Evolutionary conservation across 1,140 invertebrate species (phyloP).

Genomic region (Helicorthomorpha holstii): DNA sequence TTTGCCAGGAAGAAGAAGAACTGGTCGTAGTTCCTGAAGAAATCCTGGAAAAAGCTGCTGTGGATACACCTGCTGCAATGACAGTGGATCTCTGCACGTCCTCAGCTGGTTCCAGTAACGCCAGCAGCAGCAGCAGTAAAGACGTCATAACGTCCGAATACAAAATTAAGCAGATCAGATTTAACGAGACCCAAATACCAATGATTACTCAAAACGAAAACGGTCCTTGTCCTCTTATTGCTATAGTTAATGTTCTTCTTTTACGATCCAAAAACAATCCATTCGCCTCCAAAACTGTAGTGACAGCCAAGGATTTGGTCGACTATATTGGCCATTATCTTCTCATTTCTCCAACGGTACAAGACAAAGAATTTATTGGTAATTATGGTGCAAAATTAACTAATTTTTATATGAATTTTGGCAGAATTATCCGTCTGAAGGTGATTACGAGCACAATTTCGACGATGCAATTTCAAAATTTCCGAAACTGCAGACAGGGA

Average conservation of each 20-base stretch:
- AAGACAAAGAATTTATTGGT: not conserved
- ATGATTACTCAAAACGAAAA: slow-evolving; percentile 43
- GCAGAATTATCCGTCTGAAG: slow-evolving; percentile 20
- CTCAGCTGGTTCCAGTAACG: too few relatives aligned
- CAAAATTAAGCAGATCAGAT: slow-evolving; percentile 34
- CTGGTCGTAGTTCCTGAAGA: too few relatives aligned
- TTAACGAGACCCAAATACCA: slow-evolving; percentile 27
- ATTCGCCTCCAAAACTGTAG: slow-evolving; percentile 28
- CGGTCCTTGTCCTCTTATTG: slow-evolving; percentile 41
- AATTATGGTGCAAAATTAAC: too few relatives aligned
- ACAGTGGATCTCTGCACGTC: too few relatives aligned
- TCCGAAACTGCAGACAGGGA: slow-evolving; percentile 37
- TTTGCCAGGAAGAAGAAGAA: too few relatives aligned
- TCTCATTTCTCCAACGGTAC: slow-evolving; percentile 28
- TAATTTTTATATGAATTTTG: slow-evolving; percentile 2
- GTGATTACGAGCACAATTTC: slow-evolving; percentile 39
- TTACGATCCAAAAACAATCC: slow-evolving; percentile 29
- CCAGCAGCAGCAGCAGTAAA: too few relatives aligned
- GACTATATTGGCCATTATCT: slow-evolving; percentile 33
- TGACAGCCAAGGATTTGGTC: slow-evolving; percentile 35
- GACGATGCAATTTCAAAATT: slow-evolving; percentile 39
- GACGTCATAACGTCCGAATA: slow-evolving; percentile 25
- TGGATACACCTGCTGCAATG: too few relatives aligned
- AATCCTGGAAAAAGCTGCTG: too few relatives aligned
- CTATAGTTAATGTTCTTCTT: slow-evolving; percentile 38